Base-by-base conservation (phyloP, 2,888 invertebrate genomes). In the Omphaloscelis lunosa region DNA sequence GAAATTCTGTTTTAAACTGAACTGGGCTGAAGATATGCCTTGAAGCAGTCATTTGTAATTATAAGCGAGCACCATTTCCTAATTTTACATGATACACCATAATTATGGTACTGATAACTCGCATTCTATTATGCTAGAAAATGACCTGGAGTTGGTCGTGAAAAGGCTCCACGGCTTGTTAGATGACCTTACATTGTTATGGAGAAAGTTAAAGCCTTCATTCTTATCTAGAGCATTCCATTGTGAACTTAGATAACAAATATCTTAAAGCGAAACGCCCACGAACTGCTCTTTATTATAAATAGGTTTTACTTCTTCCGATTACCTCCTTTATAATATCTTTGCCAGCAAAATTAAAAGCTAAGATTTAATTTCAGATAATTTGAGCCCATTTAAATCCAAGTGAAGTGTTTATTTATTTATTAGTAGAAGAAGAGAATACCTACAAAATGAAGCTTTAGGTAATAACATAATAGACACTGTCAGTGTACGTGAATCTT, bases 331-430 rank as follows among this genome's bases (percentile, higher is more conserved):
- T 27, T 11, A 39, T 39, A 45, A 11, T 34, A 48, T 65, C 17
- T 39, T 77, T 48, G 12, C 6, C 17, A 56, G 29, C 12, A 23
- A 41, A 34, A 76, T 66, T 66, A 78, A 41, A 61, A 77, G 11
- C 51, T 45, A 15, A 41, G 51, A 78, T 59, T 59, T 51, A n/a
- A 59, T 66, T 66, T 39, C 23, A 77, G 39, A 11, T 48, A 67
- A 53, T 59, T 53, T 61, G 5, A 79, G 41, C 17, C 41, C 3
- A 12, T 29, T 72, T 51, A 20, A 68, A 68, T 20, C 27, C 39
- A 51, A 51, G 39, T 20, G 48, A 34, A 39, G 7, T 27, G 34
- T 27, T 8, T 65, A 41, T 67, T 77, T 41, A 39, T 62, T 53
- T 77, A 29, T 34, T 23, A n/a, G 12, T 8, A 58, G 20, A 78